Evolutionary conservation across 2,113 vertebrate species (phyloP).

Genomic region (Patagioenas fasciata): DNA sequence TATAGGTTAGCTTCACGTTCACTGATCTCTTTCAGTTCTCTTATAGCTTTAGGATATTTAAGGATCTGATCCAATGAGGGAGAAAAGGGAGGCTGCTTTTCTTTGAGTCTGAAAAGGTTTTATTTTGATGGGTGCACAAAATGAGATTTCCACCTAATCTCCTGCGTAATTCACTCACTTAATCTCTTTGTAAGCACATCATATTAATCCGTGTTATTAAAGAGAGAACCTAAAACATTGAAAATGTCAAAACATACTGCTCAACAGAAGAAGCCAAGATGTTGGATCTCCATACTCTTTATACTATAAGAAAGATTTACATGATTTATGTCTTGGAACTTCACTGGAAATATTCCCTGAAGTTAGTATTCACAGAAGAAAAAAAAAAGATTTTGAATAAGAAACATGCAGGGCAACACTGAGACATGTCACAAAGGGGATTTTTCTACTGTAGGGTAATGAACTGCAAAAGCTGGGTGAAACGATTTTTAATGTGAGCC

Average conservation of each 20-base stretch:
- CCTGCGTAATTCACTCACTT: constrained; percentile 29
- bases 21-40: not conserved
- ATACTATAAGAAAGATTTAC: not conserved
- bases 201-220: constrained; percentile 58
- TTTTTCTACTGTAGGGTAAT: not conserved
- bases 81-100: not conserved
- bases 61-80: not conserved
- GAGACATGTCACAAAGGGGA: not conserved
- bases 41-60: not conserved
- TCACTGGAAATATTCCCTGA: not conserved
- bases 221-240: not conserved
- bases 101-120: constrained; percentile 3
- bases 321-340: not conserved
- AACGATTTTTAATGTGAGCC: not conserved
- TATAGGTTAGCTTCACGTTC: not conserved
- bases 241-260: not conserved
- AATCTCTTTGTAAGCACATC: constrained; percentile 50
- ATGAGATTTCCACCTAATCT: constrained; percentile 60
- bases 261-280: not conserved
- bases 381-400: not conserved
- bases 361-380: not conserved
- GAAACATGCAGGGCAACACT: not conserved
- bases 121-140: constrained; percentile 36
- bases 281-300: not conserved
- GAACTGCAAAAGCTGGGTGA: not conserved